phyloP scores from a whole-genome alignment of 2,797 vertebrate species.

The Chromis chromis region DNA sequence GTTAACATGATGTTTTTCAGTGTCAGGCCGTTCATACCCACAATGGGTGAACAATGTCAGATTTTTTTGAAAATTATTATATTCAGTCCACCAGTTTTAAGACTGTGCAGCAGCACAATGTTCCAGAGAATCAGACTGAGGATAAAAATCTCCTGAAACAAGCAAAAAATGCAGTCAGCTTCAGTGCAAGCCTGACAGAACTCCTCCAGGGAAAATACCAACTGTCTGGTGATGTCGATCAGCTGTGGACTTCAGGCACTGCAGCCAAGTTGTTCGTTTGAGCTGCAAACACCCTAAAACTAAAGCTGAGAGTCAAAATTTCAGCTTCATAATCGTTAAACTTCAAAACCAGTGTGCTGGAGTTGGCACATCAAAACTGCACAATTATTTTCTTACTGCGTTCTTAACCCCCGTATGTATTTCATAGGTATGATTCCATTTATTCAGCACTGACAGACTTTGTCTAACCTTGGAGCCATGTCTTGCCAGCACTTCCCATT shows the following conservation, averaged over 20 bases:
- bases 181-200: background rate
- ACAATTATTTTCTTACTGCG: background rate
- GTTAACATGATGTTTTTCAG: background rate
- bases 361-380: background rate
- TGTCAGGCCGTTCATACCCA: background rate
- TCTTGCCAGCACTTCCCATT: slow-evolving; percentile 93
- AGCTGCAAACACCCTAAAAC: background rate
- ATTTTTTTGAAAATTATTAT: background rate
- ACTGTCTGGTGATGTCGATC: background rate
- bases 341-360: background rate
- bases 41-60: background rate
- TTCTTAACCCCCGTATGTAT: background rate
- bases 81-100: background rate
- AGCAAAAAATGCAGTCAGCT: background rate
- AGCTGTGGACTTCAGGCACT: background rate
- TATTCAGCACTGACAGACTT: background rate
- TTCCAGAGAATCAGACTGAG: background rate
- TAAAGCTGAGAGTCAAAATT: background rate
- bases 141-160: slow-evolving; percentile 2
- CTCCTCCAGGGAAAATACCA: background rate
- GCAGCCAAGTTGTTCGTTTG: background rate
- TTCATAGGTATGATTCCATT: background rate
- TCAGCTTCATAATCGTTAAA: background rate
- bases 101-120: background rate
- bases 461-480: slow-evolving; percentile 91